phyloP scores from a whole-genome alignment of 1,140 invertebrate species.

The Pseudobourletiella spinata region DNA sequence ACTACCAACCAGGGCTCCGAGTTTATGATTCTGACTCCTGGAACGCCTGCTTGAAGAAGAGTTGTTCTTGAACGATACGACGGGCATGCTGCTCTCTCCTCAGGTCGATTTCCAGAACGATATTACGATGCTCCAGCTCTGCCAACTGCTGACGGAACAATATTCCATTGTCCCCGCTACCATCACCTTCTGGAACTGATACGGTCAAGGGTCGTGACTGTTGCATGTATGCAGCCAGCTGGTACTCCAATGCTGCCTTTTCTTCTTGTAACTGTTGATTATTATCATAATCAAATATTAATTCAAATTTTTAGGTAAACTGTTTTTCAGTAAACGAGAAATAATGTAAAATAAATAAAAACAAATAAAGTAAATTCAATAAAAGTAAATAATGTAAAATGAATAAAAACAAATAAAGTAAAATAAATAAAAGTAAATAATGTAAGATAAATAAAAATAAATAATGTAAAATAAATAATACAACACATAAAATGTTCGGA shows the following conservation, averaged over 20 bases:
- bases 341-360: too few relatives aligned
- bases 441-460: background rate
- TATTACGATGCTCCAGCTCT: constrained; percentile 15
- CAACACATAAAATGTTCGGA: too few relatives aligned
- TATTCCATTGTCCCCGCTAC: background rate
- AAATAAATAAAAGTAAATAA: too few relatives aligned
- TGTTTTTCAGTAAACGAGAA: too few relatives aligned
- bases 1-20: background rate
- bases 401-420: too few relatives aligned
- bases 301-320: background rate
- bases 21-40: constrained; percentile 7
- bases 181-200: background rate
- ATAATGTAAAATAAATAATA: too few relatives aligned
- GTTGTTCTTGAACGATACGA: constrained; percentile 27
- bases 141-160: constrained; percentile 17
- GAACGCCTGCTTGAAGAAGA: constrained; percentile 26
- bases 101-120: constrained; percentile 24
- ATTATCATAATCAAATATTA: background rate
- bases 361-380: too few relatives aligned
- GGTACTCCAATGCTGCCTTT: constrained; percentile 2
- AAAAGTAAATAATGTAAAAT: too few relatives aligned
- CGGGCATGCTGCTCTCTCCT: constrained; percentile 23
- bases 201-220: background rate
- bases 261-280: background rate
- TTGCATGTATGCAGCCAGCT: constrained; percentile 13